Percentiles rank a stretch among this genome's conserved stretches.
phyloP scores from a whole-genome alignment of 2,113 vertebrate genomes.

The Elaphurus davidianus region DNA sequence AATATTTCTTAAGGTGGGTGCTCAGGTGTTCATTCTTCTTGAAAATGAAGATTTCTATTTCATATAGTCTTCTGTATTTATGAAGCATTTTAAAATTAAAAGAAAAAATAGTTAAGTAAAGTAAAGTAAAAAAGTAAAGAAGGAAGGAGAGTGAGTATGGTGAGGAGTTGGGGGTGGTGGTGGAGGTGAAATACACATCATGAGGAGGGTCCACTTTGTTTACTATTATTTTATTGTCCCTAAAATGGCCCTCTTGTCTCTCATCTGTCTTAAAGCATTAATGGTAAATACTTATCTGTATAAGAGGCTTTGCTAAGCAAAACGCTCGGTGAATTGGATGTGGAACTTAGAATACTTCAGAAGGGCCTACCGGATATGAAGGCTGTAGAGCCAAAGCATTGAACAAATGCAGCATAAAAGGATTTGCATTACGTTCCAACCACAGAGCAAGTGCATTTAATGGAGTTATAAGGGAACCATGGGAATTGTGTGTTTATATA shows the following conservation, averaged over 20 bases:
- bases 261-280: not conserved
- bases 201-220: not conserved
- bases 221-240: not conserved
- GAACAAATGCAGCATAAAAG: slow-evolving; percentile 17
- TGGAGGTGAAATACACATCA: rapidly evolving
- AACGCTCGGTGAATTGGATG: not conserved
- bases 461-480: not conserved
- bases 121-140: not conserved
- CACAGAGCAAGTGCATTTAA: not conserved
- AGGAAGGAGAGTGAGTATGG: not conserved
- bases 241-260: not conserved
- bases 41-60: not conserved
- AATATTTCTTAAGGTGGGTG: not conserved
- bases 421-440: not conserved
- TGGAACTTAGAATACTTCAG: not conserved
- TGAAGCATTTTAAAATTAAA: not conserved
- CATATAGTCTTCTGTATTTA: not conserved
- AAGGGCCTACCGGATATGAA: not conserved
- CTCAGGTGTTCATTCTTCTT: not conserved
- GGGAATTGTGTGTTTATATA: not conserved
- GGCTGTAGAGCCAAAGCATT: not conserved
- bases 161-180: not conserved
- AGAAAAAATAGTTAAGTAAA: not conserved
- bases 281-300: not conserved
- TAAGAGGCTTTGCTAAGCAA: not conserved